Evolutionary conservation across 23 tunicate genomes (phyloP), one percentile per base, ranked within the genome.

Genomic region (Oikopleura albicans): DNA sequence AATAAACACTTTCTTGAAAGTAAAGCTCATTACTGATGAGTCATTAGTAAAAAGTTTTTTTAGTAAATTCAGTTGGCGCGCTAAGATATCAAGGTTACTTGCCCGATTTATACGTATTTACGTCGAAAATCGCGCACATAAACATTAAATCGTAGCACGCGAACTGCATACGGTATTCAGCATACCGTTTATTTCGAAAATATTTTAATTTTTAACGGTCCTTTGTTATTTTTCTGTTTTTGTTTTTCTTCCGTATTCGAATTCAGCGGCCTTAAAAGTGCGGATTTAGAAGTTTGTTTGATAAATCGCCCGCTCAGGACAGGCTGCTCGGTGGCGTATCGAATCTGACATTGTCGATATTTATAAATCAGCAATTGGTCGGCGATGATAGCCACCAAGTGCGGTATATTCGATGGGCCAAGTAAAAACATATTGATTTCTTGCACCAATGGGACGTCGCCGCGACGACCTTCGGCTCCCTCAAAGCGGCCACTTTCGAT

Each of bases 401-500:
- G 35, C 28, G 37, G 79, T 29, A 16, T 34, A 22, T 29, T 29
- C 4, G 34, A 71, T 27, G 79, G 79, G 27, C 79, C 79, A 2
- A 71, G 27, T 27, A 2, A 2, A 4, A 71, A 71, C 4, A 71
- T 29, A 29, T 71, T 71, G 4, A 71, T 16, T 31, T 71, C 79
- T 29, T 71, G 79, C 36, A 71, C 79, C 4, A 12, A 4, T 29
- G 35, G 27, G 4, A 71, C 79, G 31, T 71, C 79, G 27, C 27
- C 27, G 4, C 79, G 79, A 2, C 79, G 79, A 2, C 79, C 79
- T 12, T 71, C 79, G 2, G 79, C 27, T 4, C 79, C 79, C 79
- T 71, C 79, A 71, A 71, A 71, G 2, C 79, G 79, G 36, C 79
- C 35, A 71, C 34, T 71, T 71, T 71, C 79, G 79, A 71, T 71